Evolutionary conservation across 2,888 invertebrate species (phyloP).

Genomic region (Melieria crassipennis): DNA sequence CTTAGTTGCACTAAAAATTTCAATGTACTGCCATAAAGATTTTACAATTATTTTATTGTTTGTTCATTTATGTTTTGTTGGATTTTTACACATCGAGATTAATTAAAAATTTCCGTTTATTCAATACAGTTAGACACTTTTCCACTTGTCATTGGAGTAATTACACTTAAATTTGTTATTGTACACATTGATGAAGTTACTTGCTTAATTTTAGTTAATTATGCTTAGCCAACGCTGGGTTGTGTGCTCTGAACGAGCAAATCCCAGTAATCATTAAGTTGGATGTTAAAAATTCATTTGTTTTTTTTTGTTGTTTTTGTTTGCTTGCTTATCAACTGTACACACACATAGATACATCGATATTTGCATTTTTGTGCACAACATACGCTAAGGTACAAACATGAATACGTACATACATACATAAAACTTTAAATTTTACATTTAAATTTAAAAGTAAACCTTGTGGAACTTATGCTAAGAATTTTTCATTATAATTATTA

Average conservation of each 20-base stretch:
- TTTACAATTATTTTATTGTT: conserved; percentile 21
- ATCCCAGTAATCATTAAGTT: conserved; percentile 28
- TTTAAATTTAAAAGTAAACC: not conserved
- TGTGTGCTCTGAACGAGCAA: not conserved
- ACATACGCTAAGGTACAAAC: conserved; percentile 27
- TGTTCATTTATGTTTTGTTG: conserved; percentile 20
- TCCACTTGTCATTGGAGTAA: not conserved
- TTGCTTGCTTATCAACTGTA: conserved; percentile 41
- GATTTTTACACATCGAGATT: conserved; percentile 45
- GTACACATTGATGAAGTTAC: conserved; percentile 41
- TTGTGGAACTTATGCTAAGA: not conserved
- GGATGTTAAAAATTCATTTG: conserved; percentile 30
- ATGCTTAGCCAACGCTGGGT: conserved; percentile 3
- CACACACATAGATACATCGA: conserved; percentile 23
- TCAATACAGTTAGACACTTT: conserved; percentile 11
- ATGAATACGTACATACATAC: conserved; percentile 19
- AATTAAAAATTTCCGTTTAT: conserved; percentile 42
- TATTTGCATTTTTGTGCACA: conserved; percentile 9
- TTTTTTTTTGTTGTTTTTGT: conserved; percentile 21
- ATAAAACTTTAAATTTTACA: conserved; percentile 4
- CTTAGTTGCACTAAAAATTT: conserved; percentile 51
- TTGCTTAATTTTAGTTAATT: conserved; percentile 16
- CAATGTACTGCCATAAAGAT: conserved; percentile 20
- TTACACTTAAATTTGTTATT: conserved; percentile 36
- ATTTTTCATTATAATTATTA: conserved; percentile 7